Percentiles rank a stretch among this genome's conserved stretches.
phyloP scores from a whole-genome alignment of 2,113 vertebrate species.

The Isurus oxyrinchus region DNA sequence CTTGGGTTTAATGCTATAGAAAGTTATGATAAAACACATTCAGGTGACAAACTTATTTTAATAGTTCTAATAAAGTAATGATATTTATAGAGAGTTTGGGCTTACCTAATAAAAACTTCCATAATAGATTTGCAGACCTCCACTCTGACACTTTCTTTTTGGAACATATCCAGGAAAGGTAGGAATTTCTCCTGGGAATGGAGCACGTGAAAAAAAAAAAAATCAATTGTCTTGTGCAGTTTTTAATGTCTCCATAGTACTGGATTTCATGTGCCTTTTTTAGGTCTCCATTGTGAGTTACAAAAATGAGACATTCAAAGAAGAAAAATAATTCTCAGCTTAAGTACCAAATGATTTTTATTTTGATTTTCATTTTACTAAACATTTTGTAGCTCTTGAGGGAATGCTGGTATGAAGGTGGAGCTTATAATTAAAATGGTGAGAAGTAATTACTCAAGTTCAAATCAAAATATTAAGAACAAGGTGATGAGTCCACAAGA shows the following conservation, averaged over 20 bases:
- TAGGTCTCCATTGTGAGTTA: neutral
- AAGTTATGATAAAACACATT: neutral
- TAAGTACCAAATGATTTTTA: neutral
- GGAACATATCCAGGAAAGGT: slow-evolving; percentile 96
- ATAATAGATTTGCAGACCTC: slow-evolving; percentile 93
- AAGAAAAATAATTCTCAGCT: neutral
- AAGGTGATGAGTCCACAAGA: neutral
- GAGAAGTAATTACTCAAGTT: neutral
- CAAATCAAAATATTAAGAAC: neutral
- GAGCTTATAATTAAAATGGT: neutral
- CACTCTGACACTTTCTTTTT: slow-evolving; percentile 90
- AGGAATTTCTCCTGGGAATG: slow-evolving; percentile 84
- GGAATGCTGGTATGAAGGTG: neutral
- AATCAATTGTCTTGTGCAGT: neutral
- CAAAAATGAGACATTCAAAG: neutral
- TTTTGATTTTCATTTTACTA: neutral
- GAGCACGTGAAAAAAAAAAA: neutral
- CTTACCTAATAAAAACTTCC: slow-evolving; percentile 93
- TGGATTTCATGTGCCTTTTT: neutral
- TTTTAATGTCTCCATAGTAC: neutral
- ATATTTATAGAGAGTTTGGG: slow-evolving; percentile 31
- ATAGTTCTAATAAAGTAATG: neutral
- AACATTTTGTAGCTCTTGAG: neutral
- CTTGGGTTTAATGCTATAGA: neutral
- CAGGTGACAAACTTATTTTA: neutral